Evolutionary conservation across 2,888 invertebrate species (phyloP).

Genomic region (Leuctra nigra): DNA sequence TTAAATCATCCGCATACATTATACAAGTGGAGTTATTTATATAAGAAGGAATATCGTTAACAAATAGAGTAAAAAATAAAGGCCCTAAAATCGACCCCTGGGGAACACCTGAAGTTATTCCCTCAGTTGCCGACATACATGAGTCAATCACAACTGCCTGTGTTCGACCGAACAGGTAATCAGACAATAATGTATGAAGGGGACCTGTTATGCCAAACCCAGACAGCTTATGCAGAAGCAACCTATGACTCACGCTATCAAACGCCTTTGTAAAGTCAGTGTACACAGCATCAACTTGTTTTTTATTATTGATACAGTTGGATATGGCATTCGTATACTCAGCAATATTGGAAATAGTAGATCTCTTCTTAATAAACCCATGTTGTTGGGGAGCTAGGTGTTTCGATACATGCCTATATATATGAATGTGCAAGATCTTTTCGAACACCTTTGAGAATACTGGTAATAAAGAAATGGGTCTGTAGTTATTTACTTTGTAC

Average conservation of each 20-base stretch:
- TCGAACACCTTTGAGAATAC: background rate
- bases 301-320: background rate
- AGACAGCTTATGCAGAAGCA: background rate
- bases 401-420: background rate
- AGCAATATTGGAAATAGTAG: background rate
- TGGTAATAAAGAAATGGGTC: background rate
- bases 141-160: constrained; percentile 3
- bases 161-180: background rate
- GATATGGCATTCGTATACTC: background rate
- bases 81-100: no score
- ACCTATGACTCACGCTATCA: background rate
- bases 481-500: background rate
- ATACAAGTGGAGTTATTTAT: no score
- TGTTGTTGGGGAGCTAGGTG: background rate
- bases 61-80: no score
- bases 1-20: no score
- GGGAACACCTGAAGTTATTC: no score
- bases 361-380: background rate
- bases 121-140: background rate
- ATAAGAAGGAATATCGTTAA: no score
- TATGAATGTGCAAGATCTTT: background rate
- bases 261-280: constrained; percentile 8
- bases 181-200: background rate
- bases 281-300: constrained; percentile 7
- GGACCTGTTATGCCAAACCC: background rate